Evolutionary conservation across 2,797 vertebrate genomes (phyloP).

Genomic region (Pipistrellus nathusii): DNA sequence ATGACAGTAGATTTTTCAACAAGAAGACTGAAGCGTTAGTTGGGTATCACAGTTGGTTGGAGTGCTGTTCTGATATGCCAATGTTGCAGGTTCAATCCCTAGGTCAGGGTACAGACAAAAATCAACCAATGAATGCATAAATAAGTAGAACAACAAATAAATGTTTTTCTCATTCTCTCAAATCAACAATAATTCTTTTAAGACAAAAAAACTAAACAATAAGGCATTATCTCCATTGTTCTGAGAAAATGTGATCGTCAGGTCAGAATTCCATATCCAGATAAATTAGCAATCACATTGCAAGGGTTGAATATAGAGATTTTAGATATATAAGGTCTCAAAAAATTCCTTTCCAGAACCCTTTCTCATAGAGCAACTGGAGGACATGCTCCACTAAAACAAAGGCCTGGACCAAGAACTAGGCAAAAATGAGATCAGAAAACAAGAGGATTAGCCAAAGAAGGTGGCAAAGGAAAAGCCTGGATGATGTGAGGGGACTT

Average conservation of each 20-base stretch:
- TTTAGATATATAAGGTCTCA: constrained; percentile 9
- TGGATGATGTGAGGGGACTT: background rate
- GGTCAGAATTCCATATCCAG: background rate
- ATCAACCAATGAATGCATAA: background rate
- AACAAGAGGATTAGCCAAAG: background rate
- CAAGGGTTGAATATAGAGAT: background rate
- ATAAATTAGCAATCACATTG: background rate
- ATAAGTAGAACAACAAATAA: background rate
- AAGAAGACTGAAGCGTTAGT: background rate
- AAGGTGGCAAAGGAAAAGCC: background rate
- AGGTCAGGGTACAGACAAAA: background rate
- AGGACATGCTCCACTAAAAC: background rate
- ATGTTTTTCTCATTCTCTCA: background rate
- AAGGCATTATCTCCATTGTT: background rate
- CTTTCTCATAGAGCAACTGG: background rate
- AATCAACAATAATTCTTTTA: background rate
- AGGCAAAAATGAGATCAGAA: background rate
- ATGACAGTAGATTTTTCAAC: background rate
- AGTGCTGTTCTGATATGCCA: background rate
- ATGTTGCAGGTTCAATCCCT: background rate
- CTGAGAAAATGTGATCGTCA: background rate
- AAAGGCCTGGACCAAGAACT: background rate
- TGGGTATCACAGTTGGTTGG: background rate
- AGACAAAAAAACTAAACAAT: background rate
- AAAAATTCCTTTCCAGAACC: background rate